These are phyloP conservation scores for Meiosimyza platycephala DNA, from an alignment of 2,888 invertebrate genomes.

Conservation along the genomic window DNA sequence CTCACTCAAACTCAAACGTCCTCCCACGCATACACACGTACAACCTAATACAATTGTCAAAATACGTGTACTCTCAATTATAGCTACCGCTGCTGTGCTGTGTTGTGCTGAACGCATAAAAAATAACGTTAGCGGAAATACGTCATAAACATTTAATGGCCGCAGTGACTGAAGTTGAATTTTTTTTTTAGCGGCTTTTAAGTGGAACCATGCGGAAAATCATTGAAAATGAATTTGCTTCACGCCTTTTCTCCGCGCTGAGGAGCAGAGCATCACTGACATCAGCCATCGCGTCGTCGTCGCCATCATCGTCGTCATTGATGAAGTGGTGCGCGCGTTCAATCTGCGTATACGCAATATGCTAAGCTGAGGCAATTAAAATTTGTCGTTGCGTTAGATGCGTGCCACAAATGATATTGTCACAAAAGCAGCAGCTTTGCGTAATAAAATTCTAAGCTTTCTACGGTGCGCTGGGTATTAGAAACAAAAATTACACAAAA, in stretches of 20 bases:
- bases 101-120: too few relatives aligned
- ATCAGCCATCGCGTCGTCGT: background rate
- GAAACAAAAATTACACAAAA: too few relatives aligned
- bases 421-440: background rate
- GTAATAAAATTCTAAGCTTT: too few relatives aligned
- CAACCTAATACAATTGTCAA: too few relatives aligned
- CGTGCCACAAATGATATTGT: background rate
- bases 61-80: too few relatives aligned
- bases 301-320: background rate
- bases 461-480: too few relatives aligned
- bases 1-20: too few relatives aligned
- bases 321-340: background rate
- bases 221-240: background rate
- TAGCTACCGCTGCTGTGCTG: too few relatives aligned
- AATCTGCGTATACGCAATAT: background rate
- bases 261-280: too few relatives aligned
- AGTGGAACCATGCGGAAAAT: background rate
- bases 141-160: constrained; percentile 57
- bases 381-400: constrained; percentile 1
- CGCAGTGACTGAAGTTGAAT: constrained; percentile 50
- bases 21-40: too few relatives aligned
- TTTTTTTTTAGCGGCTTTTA: constrained; percentile 39
- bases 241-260: too few relatives aligned
- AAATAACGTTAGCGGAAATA: constrained; percentile 44
- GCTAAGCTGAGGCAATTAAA: constrained; percentile 4